Conservation (phyloP, 2,797 vertebrate species). For the Sciurus vulgaris region DNA sequence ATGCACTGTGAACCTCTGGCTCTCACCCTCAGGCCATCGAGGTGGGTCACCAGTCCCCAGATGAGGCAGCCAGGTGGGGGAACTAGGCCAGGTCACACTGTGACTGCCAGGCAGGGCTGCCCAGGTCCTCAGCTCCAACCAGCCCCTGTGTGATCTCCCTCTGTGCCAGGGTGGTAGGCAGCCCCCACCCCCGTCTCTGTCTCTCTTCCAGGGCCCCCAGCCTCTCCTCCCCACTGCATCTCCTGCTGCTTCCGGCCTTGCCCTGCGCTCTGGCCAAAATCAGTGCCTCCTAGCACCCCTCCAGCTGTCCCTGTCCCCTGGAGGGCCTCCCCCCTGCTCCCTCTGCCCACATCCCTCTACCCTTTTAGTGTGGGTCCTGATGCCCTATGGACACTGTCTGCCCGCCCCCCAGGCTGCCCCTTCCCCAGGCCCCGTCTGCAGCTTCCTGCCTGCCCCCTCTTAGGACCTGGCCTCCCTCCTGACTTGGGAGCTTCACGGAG, state of each 20-base stretch:
- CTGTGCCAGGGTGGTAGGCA: not conserved
- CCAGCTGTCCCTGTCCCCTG: not conserved
- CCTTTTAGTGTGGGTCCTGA: not conserved
- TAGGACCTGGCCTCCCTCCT: not conserved
- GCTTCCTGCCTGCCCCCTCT: not conserved
- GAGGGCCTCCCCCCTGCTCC: not conserved
- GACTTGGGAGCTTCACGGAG: not conserved
- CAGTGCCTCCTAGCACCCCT: not conserved
- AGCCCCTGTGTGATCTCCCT: not conserved
- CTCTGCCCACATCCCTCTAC: not conserved
- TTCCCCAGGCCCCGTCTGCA: not conserved
- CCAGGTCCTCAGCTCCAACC: not conserved
- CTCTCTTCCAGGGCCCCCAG: not conserved
- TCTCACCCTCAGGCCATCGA: not conserved
- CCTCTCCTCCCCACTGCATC: too few species aligned
- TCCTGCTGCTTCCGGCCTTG: not conserved
- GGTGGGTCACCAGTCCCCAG: not conserved
- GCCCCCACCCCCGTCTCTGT: not conserved
- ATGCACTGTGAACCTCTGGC: not conserved
- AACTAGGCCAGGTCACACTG: not conserved
- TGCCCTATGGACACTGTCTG: not conserved
- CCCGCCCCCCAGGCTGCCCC: not conserved
- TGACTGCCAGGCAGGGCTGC: not conserved
- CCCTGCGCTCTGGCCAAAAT: not conserved
- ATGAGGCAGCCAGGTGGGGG: not conserved